phyloP scores from a whole-genome alignment of 2,113 vertebrate species.

The Climacteris rufus region DNA sequence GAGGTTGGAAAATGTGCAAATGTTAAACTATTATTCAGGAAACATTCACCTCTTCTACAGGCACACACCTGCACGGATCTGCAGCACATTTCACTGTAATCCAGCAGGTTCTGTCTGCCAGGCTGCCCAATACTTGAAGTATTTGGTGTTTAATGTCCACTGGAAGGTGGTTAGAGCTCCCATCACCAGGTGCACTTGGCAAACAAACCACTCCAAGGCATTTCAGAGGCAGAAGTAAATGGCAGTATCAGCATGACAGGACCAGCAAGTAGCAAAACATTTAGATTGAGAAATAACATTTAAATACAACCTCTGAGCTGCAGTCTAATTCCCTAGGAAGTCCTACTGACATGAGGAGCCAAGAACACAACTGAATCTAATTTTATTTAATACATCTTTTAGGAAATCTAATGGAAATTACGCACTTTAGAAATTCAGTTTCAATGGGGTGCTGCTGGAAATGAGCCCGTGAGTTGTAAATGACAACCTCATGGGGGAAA shows the following conservation, averaged over 20 bases:
- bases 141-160: background rate
- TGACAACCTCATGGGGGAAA: background rate
- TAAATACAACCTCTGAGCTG: background rate
- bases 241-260: background rate
- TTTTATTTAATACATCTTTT: slow-evolving; percentile 6
- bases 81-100: background rate
- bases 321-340: slow-evolving; percentile 11
- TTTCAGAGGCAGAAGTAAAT: background rate
- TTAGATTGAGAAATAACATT: background rate
- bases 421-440: background rate
- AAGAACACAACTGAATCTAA: background rate
- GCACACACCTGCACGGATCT: background rate
- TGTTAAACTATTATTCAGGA: background rate
- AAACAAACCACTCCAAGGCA: background rate
- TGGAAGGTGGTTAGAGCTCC: background rate
- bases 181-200: background rate
- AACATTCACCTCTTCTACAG: background rate
- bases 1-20: background rate
- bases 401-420: slow-evolving; percentile 13
- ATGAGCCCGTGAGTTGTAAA: background rate
- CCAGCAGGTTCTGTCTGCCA: background rate
- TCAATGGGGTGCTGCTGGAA: slow-evolving; percentile 10
- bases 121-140: background rate
- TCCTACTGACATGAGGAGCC: background rate
- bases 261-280: background rate